Percentiles rank a stretch among this genome's conserved stretches.
Conservation (phyloP, 1,140 invertebrate genomes). For the Lasioglossum baleicum region DNA sequence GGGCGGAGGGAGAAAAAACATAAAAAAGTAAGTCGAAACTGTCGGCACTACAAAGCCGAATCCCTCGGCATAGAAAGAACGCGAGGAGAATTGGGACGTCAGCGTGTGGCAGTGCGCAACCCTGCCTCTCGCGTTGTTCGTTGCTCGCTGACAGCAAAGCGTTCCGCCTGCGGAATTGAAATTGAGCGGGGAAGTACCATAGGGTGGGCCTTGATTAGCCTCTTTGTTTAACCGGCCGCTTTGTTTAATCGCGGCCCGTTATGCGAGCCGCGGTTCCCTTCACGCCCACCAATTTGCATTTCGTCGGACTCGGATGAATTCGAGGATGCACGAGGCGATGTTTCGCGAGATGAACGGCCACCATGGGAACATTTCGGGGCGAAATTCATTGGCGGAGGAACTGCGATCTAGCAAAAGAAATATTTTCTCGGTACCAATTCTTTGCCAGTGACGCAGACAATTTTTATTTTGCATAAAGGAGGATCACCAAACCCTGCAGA, state of each 20-base stretch:
- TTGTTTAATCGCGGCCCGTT: conserved; percentile 49
- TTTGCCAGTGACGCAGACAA: too few relatives aligned
- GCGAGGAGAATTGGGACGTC: conserved; percentile 58
- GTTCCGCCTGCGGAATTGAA: conserved; percentile 54
- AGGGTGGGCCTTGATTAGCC: conserved; percentile 50
- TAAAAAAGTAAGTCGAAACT: conserved; percentile 14
- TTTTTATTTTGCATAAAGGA: too few relatives aligned
- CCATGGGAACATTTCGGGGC: not conserved
- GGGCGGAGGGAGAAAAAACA: too few relatives aligned
- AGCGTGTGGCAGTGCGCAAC: conserved; percentile 17
- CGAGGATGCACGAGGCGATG: not conserved
- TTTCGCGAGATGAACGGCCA: not conserved
- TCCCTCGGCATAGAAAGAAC: conserved; percentile 29
- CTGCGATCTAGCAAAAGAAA: too few relatives aligned
- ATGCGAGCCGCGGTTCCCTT: conserved; percentile 2
- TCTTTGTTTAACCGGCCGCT: conserved; percentile 52
- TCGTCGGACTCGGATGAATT: not conserved
- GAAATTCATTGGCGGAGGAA: too few relatives aligned
- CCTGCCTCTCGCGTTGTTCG: conserved; percentile 18
- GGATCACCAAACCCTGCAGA: not conserved
- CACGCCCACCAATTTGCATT: conserved; percentile 31
- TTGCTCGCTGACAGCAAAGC: conserved; percentile 36
- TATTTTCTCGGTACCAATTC: too few relatives aligned
- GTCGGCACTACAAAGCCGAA: conserved; percentile 28
- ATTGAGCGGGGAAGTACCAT: conserved; percentile 27